Evolutionary conservation across 2,113 vertebrate species (phyloP).

Genomic region (Narcine bancroftii): DNA sequence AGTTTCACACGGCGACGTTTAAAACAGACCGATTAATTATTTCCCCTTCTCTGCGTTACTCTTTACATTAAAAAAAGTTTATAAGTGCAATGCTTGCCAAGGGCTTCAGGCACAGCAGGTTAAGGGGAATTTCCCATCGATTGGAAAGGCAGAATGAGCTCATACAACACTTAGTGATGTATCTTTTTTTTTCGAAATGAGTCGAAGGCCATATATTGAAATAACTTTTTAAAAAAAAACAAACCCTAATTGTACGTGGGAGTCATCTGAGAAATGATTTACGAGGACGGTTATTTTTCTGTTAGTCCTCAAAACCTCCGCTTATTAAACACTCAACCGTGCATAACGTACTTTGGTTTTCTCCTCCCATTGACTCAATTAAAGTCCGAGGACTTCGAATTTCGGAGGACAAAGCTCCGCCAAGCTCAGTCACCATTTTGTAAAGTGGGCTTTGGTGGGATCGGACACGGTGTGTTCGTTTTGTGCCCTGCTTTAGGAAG

Average conservation of each 20-base stretch:
- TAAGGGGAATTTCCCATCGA: conserved; percentile 19
- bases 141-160: neutral
- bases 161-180: neutral
- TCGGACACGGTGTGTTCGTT: neutral
- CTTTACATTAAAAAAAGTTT: neutral
- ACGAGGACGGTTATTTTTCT: conserved; percentile 14
- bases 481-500: neutral
- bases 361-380: neutral
- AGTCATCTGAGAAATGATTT: conserved; percentile 24
- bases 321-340: conserved; percentile 32
- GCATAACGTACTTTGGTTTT: conserved; percentile 13
- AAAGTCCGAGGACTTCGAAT: neutral
- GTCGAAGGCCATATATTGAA: neutral
- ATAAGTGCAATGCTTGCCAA: neutral
- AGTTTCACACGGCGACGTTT: neutral
- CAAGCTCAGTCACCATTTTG: conserved; percentile 1
- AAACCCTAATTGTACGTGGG: neutral
- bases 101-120: neutral
- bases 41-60: neutral
- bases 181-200: neutral
- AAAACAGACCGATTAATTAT: neutral
- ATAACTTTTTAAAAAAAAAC: conserved; percentile 14
- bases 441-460: neutral
- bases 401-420: neutral
- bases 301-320: neutral